Base-by-base conservation (phyloP, 1,140 invertebrate genomes). In the Saxidomus purpurata region DNA sequence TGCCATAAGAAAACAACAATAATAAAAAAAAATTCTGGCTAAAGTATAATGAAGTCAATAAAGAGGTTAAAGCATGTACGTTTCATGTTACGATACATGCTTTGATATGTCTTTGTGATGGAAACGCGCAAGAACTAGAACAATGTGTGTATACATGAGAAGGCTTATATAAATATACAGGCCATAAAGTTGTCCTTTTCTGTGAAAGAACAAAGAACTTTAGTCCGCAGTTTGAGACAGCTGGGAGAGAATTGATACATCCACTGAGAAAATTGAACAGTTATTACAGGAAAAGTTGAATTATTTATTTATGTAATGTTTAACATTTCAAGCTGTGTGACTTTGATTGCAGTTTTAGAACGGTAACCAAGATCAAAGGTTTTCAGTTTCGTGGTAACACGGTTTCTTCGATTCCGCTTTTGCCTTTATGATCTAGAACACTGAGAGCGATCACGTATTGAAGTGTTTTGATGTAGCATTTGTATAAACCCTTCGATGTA, bases 291-390 rank as follows among this genome's bases (percentile, higher is more conserved):
- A 71, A 19, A 71, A 36, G 1, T 19, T 71, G 67, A 36, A 71
- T 71, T 38, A 71, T 71, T 71, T 38, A 71, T 19, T 71, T 8
- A 38, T 38, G 17, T 71, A 71, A 71, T 36, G 13, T 36, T 28
- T 1, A 19, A 59, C 55, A 38, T 71, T 38, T 71, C 34, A 8
- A n/a, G 22, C 8, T 63, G 25, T 36, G 34, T 36, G 9, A 19
- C 31, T 71, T 71, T 71, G 22, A 71, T 71, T 71, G 28, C 8
- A 31, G 31, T 31, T 67, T 67, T 15, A 67, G 61, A 67, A 55
- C 52, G 22, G 22, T 55, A n/a, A 55, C 19, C 15, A 55, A 55
- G 22, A 55, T 55, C 52, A 55, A 55, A 55, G 52, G 15, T n/a
- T 55, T 55, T 22, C 19, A 55, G 52, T 55, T 55, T 15, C 22